Conservation (phyloP, 2,113 vertebrate species). For the Thamnophis sirtalis region DNA sequence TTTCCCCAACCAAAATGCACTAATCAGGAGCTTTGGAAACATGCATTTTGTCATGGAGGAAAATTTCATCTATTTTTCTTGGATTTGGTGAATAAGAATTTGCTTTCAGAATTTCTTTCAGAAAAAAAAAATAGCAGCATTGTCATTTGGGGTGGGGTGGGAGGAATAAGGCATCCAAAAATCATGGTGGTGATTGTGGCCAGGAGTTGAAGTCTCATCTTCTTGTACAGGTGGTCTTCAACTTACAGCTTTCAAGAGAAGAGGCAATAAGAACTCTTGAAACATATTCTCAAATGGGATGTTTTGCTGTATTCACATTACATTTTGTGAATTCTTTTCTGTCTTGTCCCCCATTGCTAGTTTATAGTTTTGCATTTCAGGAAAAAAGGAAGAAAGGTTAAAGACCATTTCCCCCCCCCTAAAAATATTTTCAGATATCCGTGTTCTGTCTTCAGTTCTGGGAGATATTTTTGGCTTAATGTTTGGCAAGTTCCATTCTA, state of each 20-base stretch:
- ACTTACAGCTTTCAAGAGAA: not conserved
- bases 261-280: not conserved
- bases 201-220: not conserved
- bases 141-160: not conserved
- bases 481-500: conserved; percentile 20
- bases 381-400: not conserved
- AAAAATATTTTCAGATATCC: not conserved
- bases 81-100: not conserved
- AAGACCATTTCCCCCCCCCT: not conserved
- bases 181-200: not conserved
- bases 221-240: not conserved
- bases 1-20: not conserved
- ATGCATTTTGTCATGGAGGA: not conserved
- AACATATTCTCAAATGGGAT: not conserved
- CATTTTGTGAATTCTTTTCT: not conserved
- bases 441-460: not conserved
- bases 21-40: not conserved
- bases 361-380: not conserved
- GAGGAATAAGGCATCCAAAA: not conserved
- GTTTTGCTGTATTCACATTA: not conserved
- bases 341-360: not conserved
- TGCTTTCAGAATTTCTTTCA: not conserved
- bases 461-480: not conserved
- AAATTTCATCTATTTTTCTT: not conserved
- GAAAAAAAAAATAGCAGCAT: not conserved